Conservation (phyloP, 1,140 invertebrate species). For the Lysiphlebus fabarum region DNA sequence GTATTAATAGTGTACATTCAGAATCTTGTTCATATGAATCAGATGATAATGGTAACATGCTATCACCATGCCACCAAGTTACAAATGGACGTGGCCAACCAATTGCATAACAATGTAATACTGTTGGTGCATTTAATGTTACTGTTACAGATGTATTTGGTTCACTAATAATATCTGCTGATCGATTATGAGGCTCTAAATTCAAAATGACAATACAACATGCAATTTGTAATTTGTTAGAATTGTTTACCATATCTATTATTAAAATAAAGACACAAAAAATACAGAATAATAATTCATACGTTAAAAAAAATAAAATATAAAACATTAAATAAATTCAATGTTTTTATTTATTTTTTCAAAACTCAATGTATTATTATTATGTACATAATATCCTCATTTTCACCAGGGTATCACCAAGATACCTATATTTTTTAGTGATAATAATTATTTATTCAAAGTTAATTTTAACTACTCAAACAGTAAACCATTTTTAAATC, state of each 20-base stretch:
- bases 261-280: no score
- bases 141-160: constrained; percentile 63
- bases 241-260: not conserved
- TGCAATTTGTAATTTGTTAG: not conserved
- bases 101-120: constrained; percentile 76
- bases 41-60: constrained; percentile 68
- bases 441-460: no score
- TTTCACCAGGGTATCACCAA: no score
- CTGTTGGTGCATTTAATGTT: constrained; percentile 65
- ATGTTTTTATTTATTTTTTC: no score
- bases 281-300: constrained; percentile 6
- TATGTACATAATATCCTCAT: no score
- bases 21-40: constrained; percentile 69
- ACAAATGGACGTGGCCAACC: constrained; percentile 78
- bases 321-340: no score
- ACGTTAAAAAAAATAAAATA: not conserved
- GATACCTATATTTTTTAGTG: no score
- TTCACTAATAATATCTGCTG: constrained; percentile 59
- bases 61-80: constrained; percentile 81
- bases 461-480: no score
- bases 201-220: constrained; percentile 25
- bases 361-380: no score
- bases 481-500: no score
- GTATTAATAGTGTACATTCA: constrained; percentile 72
- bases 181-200: constrained; percentile 50